Base-by-base conservation (phyloP, 2,797 vertebrate species). In the Silurus lanzhouensis region DNA sequence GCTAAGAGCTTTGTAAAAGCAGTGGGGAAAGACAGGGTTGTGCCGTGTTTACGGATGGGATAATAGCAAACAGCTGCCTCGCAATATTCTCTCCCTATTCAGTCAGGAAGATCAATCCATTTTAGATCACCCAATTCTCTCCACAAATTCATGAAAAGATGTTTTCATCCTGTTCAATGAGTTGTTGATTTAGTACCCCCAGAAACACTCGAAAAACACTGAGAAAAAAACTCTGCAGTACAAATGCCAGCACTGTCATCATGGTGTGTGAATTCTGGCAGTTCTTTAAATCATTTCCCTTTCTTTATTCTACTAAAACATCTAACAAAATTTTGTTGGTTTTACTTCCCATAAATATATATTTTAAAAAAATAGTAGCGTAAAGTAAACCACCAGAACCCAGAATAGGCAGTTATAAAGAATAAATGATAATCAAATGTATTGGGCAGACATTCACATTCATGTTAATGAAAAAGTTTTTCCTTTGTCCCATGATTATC, bases 1-100 rank as follows among this genome's bases (percentile, higher is more conserved):
- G 84, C 61, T 84, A 64, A 87, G 85, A 60, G 83, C 67, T 90
- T 82, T 85, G 78, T 70, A 79, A 86, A 88, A 76, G 74, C 77
- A 80, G n/a, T 70, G 58, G 72, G 78, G 76, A 72, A 83, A 82
- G 83, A 72, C 86, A 84, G 46, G 64, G n/a, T 72, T 82, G 81
- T 63, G 6, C 20, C 20, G 14, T 76, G 67, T 84, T 86, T 88
- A 85, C 66, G 81, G 72, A 81, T 85, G 66, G 75, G 55, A 79
- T 85, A 58, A 87, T 82, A 87, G 72, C 66, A 84, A 80, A 80
- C 82, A 87, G 77, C 85, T 82, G 81, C 63, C 60, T 82, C 60
- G 22, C 83, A 60, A 25, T 77, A 75, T 68, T 38, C 68, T 84
- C 83, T 57, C 79, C 64, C 82, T 80, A 68, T 81, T 76, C 82